These are phyloP conservation scores for Chaenogobius annularis DNA, from an alignment of 2,113 vertebrate genomes.

Conservation along the genomic window DNA sequence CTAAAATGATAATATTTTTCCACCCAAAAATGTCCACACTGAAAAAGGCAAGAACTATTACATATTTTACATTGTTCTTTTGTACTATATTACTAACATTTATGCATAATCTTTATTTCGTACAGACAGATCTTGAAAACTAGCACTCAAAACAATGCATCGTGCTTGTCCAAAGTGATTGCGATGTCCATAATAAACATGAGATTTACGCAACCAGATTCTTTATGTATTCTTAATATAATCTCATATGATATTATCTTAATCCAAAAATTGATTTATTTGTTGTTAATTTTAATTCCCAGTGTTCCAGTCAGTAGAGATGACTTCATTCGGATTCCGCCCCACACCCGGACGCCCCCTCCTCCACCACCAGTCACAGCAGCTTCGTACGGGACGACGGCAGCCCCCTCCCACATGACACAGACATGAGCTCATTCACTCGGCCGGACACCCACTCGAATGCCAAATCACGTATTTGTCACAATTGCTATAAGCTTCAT, in stretches of 20 bases:
- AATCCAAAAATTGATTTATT: constrained; percentile 23
- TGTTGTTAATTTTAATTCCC: constrained; percentile 49
- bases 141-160: too few relatives aligned
- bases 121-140: too few relatives aligned
- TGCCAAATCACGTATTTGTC: constrained; percentile 22
- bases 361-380: constrained; percentile 28
- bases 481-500: constrained; percentile 9
- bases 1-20: too few relatives aligned
- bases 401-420: constrained; percentile 5
- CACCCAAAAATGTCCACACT: too few relatives aligned
- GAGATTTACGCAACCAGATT: too few relatives aligned
- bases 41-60: too few relatives aligned
- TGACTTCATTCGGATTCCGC: constrained; percentile 69
- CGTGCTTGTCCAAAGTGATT: too few relatives aligned
- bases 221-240: too few relatives aligned
- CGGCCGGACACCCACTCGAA: constrained; percentile 17
- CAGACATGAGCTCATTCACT: constrained; percentile 68
- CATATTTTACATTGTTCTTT: too few relatives aligned
- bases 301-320: constrained; percentile 50
- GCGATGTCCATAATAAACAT: too few relatives aligned
- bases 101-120: too few relatives aligned
- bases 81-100: too few relatives aligned
- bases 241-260: neutral
- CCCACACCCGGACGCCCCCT: constrained; percentile 4
- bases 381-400: neutral